Percentiles rank a stretch among this genome's conserved stretches.
phyloP scores from a whole-genome alignment of 2,113 vertebrate species.

The Mesitornis unicolor region DNA sequence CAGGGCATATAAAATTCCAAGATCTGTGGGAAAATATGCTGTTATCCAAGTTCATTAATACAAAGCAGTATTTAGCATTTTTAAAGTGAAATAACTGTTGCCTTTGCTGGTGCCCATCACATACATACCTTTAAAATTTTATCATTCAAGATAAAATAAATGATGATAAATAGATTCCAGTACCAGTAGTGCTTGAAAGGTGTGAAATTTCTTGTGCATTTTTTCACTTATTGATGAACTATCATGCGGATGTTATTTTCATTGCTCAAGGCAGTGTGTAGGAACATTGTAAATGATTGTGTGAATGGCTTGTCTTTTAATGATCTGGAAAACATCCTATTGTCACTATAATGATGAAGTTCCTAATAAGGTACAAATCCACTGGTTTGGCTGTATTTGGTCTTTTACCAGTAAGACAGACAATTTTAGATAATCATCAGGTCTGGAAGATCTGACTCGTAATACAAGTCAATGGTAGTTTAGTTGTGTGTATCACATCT shows the following conservation, averaged over 20 bases:
- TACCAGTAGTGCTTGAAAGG: not conserved
- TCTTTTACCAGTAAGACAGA: not conserved
- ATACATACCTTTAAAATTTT: not conserved
- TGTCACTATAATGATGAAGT: not conserved
- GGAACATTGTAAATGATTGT: not conserved
- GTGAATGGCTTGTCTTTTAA: not conserved
- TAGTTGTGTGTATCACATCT: not conserved
- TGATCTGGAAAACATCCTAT: not conserved
- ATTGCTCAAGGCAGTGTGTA: not conserved
- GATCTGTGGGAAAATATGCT: not conserved
- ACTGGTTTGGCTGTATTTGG: not conserved
- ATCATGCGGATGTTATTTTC: not conserved
- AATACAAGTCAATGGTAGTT: not conserved
- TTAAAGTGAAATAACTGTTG: not conserved
- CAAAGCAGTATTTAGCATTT: not conserved
- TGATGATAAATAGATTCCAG: not conserved
- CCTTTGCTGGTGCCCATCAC: not conserved
- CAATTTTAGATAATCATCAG: fast-evolving
- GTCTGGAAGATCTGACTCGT: not conserved
- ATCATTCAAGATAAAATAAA: not conserved
- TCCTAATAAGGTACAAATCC: not conserved
- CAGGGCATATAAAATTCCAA: not conserved
- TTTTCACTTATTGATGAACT: not conserved
- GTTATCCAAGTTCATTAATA: not conserved
- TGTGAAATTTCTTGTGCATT: not conserved